phyloP scores from a whole-genome alignment of 2,113 vertebrate genomes.

The Chaetops frenatus region DNA sequence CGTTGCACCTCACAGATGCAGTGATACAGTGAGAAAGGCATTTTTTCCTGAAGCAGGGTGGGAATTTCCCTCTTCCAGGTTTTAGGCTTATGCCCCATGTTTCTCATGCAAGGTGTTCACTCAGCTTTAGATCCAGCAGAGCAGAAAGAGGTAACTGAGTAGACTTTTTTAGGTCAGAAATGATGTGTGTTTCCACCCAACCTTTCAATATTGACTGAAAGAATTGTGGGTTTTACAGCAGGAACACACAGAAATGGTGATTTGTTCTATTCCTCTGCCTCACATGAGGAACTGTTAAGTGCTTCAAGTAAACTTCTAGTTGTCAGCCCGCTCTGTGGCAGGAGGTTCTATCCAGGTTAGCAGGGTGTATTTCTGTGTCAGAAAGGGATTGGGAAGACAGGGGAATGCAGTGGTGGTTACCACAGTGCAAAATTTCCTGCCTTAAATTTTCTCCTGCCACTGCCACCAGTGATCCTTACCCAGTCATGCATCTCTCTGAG shows the following conservation, averaged over 20 bases:
- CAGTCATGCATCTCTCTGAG: background rate
- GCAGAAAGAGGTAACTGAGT: background rate
- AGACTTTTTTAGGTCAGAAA: background rate
- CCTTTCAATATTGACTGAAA: background rate
- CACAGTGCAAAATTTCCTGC: background rate
- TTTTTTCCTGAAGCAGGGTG: background rate
- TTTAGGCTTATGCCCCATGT: background rate
- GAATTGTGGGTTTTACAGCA: background rate
- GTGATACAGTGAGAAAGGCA: background rate
- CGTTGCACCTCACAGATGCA: background rate
- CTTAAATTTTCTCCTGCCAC: background rate
- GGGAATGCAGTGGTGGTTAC: background rate
- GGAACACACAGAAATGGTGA: background rate
- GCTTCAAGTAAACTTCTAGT: background rate
- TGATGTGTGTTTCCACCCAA: background rate
- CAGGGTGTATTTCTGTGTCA: background rate
- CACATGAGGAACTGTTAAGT: background rate
- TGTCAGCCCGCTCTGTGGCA: background rate
- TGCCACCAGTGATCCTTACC: background rate
- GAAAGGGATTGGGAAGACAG: background rate
- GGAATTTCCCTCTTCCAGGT: background rate
- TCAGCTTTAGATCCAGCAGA: background rate
- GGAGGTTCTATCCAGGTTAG: background rate
- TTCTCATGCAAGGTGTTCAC: background rate
- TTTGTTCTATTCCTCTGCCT: background rate